Percentiles rank a stretch among this genome's conserved stretches.
phyloP scores from a whole-genome alignment of 2,797 vertebrate species.

The Molossus alvarezi region DNA sequence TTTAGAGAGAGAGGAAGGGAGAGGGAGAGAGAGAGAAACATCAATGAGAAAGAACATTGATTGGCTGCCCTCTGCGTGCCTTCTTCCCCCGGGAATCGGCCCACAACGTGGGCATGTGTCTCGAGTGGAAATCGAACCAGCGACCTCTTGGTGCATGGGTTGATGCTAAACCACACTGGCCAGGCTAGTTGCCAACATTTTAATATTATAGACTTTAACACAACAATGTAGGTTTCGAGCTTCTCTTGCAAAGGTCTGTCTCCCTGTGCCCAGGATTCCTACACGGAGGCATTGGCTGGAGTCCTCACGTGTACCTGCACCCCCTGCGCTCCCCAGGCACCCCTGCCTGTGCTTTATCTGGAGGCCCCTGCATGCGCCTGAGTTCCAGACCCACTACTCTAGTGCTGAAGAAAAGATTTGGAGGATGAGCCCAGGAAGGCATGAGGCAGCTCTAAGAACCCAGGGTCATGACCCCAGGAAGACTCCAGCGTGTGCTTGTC shows the following conservation, averaged over 20 bases:
- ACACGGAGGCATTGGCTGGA: neutral
- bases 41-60: too few species aligned
- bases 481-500: neutral
- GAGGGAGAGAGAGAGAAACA: too few species aligned
- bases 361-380: fast-evolving
- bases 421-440: neutral
- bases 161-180: too few species aligned
- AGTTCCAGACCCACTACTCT: too few species aligned
- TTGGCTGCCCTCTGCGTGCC: too few species aligned
- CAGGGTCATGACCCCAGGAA: neutral
- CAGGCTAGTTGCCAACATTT: neutral
- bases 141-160: too few species aligned
- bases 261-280: neutral
- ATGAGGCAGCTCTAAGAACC: neutral
- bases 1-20: too few species aligned
- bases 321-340: neutral
- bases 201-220: neutral
- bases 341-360: neutral
- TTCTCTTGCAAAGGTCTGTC: neutral
- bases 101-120: too few species aligned
- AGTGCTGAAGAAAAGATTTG: neutral
- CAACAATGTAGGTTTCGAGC: neutral
- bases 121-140: too few species aligned
- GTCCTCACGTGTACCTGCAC: fast-evolving
- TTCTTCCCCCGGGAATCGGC: too few species aligned